Evolutionary conservation across 2,888 invertebrate genomes (phyloP).

Genomic region (Galeopsomyia nigrocyanea): DNA sequence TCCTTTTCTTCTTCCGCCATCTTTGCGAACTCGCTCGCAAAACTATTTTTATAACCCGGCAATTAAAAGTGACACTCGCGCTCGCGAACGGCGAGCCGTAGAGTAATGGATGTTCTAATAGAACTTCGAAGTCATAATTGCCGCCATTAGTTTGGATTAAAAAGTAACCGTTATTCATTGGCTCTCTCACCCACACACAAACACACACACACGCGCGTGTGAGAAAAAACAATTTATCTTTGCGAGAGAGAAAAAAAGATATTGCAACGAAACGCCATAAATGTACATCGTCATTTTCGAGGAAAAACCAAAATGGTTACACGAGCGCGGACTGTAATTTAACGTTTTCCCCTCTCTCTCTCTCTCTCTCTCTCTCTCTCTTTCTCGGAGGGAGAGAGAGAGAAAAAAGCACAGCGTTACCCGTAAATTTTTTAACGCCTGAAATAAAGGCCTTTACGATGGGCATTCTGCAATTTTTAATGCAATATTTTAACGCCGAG

Average conservation of each 20-base stretch:
- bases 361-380: not conserved
- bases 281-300: too few species aligned
- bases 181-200: not conserved
- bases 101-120: conserved; percentile 13
- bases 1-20: not conserved
- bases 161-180: conserved; percentile 10
- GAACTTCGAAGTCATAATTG: conserved; percentile 16
- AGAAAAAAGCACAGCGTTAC: not conserved
- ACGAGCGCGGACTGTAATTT: too few species aligned
- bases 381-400: not conserved
- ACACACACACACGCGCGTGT: not conserved
- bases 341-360: not conserved
- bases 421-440: not conserved
- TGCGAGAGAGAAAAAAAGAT: too few species aligned
- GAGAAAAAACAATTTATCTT: not conserved
- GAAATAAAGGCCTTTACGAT: not conserved
- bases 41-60: conserved; percentile 24
- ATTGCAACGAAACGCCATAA: too few species aligned
- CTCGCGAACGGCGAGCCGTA: not conserved
- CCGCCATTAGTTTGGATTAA: conserved; percentile 9
- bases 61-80: conserved; percentile 15
- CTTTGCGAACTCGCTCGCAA: conserved; percentile 4
- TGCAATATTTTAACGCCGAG: not conserved
- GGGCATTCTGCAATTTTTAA: conserved; percentile 11
- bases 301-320: too few species aligned